Base-by-base conservation (phyloP, 2,888 invertebrate species). In the Ophion ellenae region DNA sequence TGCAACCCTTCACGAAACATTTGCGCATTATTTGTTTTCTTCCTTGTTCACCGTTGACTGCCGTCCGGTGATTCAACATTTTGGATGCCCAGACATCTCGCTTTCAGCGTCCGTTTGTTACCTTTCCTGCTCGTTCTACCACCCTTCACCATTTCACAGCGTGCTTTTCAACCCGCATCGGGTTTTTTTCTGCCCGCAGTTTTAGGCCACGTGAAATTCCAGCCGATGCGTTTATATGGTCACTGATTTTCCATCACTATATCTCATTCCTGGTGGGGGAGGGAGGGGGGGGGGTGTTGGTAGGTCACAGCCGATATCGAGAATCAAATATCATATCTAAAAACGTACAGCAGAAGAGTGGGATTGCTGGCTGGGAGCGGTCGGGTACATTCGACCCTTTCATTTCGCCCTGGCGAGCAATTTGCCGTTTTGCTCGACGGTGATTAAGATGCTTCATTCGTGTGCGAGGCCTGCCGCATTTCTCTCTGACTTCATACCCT, bases 381-480 rank as follows among this genome's bases (percentile, higher is more conserved):
- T 78, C 64, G 70, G 76, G 79, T 66, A 77, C 74, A 87, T 75
- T 87, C 85, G 83, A 86, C 88, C 86, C 88, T 90, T 90, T 92
- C 89, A 91, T 91, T 89, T 89, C 88, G 83, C 81, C 59, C 80
- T 85, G 87, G 87, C 88, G 87, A 87, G 89, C 90, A 91, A 90
- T 92, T 91, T 90, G 89, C 90, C 90, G 90, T 92, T 92, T 90
- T 89, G 86, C 90, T 87, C 88, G 83, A 76, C 86, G 81, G 88
- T 89, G 90, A 91, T 91, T 90, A 90, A 92, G 90, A 91, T 90
- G 89, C 87, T 91, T 91, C 91, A 91, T 91, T 89, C 88, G 89
- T 89, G 83, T 87, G 83, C 87, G 81, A 85, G 86, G 82, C 78
- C 78, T 75, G 75, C 69, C 45, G 84, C 80, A 76, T 63, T 61